A percentile compares a stretch with the other conserved stretches of the same genome.
phyloP scores from a whole-genome alignment of 1,140 invertebrate genomes.

The Diprion similis region DNA sequence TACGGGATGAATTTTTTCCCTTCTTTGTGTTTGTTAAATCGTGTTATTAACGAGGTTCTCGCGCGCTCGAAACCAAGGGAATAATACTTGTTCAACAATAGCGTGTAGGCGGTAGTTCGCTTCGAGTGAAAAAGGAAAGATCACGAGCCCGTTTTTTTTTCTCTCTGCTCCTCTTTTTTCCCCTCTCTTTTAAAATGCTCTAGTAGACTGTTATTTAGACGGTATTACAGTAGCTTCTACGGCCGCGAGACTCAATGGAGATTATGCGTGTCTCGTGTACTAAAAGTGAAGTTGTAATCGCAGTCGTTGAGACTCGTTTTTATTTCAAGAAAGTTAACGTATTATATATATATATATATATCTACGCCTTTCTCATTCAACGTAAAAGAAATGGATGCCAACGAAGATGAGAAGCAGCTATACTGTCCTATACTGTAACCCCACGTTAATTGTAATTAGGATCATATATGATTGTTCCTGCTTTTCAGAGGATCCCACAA shows the following conservation, averaged over 20 bases:
- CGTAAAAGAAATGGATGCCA: background rate
- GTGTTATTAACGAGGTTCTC: background rate
- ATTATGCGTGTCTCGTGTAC: background rate
- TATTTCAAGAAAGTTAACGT: background rate
- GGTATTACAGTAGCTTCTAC: no score
- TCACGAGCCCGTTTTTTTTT: background rate
- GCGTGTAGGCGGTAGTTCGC: no score
- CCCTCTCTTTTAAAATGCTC: background rate
- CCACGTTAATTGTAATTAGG: background rate
- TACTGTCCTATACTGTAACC: background rate
- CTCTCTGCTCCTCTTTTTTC: background rate
- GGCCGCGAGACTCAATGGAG: background rate
- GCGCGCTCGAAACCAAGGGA: background rate
- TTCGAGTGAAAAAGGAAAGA: background rate
- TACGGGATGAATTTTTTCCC: no score
- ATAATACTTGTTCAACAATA: background rate
- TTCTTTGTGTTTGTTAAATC: background rate
- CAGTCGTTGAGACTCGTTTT: background rate
- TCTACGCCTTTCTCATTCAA: background rate
- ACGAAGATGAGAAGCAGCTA: background rate
- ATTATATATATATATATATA: no score
- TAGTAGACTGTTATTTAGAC: no score
- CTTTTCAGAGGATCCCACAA: background rate
- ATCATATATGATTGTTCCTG: background rate
- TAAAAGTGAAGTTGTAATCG: background rate